These are phyloP conservation scores for Orius insidiosus DNA, from an alignment of 1,140 invertebrate species.

Conservation along the genomic window DNA sequence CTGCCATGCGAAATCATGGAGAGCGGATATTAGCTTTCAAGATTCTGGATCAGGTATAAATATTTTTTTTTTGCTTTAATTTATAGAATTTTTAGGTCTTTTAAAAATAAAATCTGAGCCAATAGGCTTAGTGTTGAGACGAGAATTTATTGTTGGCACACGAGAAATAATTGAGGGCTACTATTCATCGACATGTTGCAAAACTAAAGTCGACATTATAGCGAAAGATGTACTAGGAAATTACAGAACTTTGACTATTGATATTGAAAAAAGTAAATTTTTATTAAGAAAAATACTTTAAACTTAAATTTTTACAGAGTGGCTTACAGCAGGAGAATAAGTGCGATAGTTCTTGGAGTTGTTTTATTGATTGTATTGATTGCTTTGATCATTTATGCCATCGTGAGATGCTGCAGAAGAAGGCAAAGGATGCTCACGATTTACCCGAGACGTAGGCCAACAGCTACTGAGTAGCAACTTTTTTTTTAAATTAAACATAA, in stretches of 20 bases:
- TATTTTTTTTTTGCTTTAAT: too few species aligned
- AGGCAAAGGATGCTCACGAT: conserved; percentile 1
- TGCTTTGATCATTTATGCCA: not conserved
- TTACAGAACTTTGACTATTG: conserved; percentile 5
- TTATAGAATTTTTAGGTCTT: conserved; percentile 12
- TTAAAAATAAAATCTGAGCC: conserved; percentile 12
- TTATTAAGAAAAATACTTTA: too few species aligned
- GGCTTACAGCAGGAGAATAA: conserved; percentile 13
- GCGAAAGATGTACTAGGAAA: conserved; percentile 15
- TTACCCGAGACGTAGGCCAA: not conserved
- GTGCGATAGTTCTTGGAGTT: conserved; percentile 8
- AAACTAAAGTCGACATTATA: conserved; percentile 13
- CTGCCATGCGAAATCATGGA: conserved; percentile 10
- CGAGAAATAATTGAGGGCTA: conserved; percentile 9
- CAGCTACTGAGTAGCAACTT: too few species aligned
- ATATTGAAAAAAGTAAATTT: conserved; percentile 16
- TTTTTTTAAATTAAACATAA: too few species aligned
- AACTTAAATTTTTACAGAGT: conserved; percentile 9
- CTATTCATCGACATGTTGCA: conserved; percentile 12
- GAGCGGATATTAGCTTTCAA: conserved; percentile 7
- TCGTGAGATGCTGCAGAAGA: conserved; percentile 1
- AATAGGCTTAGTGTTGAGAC: conserved; percentile 6
- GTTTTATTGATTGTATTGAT: conserved; percentile 9
- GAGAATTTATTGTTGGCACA: conserved; percentile 16
- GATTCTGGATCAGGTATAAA: conserved; percentile 12